Conservation (phyloP, 2,888 invertebrate genomes). For the Eupithecia inturbata region DNA sequence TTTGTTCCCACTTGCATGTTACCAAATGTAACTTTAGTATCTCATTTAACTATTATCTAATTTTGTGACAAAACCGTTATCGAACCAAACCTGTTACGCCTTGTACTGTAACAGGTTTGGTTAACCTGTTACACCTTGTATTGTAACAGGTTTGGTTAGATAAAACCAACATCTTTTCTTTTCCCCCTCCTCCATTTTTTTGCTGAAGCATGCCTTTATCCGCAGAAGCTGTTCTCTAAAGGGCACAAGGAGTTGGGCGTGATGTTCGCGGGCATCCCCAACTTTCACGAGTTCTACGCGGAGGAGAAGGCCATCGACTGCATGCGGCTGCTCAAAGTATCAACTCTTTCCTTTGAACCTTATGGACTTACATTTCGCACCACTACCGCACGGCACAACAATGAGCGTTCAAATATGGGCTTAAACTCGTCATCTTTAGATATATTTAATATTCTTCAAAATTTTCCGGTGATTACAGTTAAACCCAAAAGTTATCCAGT, state of each 20-base stretch:
- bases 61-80: no score
- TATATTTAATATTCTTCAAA: no score
- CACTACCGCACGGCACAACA: no score
- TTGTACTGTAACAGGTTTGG: no score
- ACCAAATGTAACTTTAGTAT: not conserved
- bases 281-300: conserved; percentile 99
- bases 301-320: conserved; percentile 99
- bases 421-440: no score
- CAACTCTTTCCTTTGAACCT: no score
- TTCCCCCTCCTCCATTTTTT: not conserved
- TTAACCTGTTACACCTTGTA: no score
- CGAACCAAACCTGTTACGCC: no score
- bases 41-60: no score
- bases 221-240: conserved; percentile 91
- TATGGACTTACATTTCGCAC: no score
- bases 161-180: not conserved
- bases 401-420: no score
- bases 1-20: not conserved
- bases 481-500: not conserved
- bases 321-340: conserved; percentile 97
- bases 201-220: conserved; percentile 6
- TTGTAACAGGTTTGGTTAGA: not conserved
- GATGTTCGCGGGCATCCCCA: conserved; percentile 98
- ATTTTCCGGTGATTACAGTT: not conserved
- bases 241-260: conserved; percentile 95